Base-by-base conservation (phyloP, 2,797 vertebrate genomes). In the Urophycis tenuis region DNA sequence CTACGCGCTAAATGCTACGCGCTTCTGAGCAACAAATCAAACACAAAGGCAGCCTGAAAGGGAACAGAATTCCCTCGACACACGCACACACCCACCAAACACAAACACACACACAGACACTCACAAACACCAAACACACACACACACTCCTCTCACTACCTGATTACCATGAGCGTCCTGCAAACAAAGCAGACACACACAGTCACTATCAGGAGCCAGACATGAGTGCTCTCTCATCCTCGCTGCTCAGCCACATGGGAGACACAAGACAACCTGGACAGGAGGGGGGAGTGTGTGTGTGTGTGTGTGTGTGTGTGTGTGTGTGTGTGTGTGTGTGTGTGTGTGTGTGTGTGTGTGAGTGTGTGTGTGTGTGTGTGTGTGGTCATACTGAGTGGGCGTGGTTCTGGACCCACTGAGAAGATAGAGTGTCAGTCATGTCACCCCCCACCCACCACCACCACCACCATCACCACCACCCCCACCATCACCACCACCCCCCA, bases 351-450 rank as follows among this genome's bases (percentile, higher is more conserved):
- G 19, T n/a, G 49, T 53, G 49, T 53, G 49, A 22, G 49, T 39
- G 22, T 53, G 49, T 53, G 19, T n/a, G 49, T 49, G 45, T 49
- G 17, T 49, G 45, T 49, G 2, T 49, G 45, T 53, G 19, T 22
- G 1, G 14, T 15, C 41, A 49, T 5, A 49, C 2, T 19, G 49
- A 53, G 49, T n/a, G 49, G 19, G 49, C 22, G 45, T 14, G 32
- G 75, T 1, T 6, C 75, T 80, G 36, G 78, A 74, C 74, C 72
- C 30, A 10, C 83, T 76, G 77, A 71, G 75, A 79, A 75, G 74
- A 78, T 81, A 53, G 85, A 89, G 88, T 87, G 87, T 85, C 85
- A 87, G 45, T n/a, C n/a, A n/a, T n/a, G n/a, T n/a, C n/a, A n/a
- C 45, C 45, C 45, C 45, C 41, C 36, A 11, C 36, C 36, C 36